Evolutionary conservation across 2,113 vertebrate genomes (phyloP), one percentile per base, ranked within the genome.

Genomic region (Ploceus nigricollis): DNA sequence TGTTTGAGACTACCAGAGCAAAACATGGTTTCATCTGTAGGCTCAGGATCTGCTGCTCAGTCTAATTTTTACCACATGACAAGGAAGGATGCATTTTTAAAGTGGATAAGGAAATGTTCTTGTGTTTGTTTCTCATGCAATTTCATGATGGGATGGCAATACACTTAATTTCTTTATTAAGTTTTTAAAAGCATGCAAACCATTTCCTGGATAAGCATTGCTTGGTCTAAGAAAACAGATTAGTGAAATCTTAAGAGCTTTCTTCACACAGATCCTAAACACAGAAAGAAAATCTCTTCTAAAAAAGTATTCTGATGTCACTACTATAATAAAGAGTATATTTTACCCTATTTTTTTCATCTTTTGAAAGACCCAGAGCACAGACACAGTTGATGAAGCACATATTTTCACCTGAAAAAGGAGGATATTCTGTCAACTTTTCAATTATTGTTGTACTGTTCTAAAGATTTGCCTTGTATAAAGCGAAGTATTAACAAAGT

Each of bases 361-460:
- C 24, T 83, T 88, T 72, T 61, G 31, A 60, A 68, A 75, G 64
- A 35, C 16, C 2, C 13, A 70, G 25, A 77, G 63, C 27, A 28
- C 1, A 12, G 4, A 30, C 3, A 57, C 6, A 19, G 37, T 5
- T 84, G 31, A 27, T 13, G 31, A 65, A 35, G 8, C 1, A 2
- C 1, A 3, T 61, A 15, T 86, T 69, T 79, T 82, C 54, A 94
- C 16, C 53, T 68, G 25, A 78, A 68, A 87, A 60, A 75, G 8
- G 11, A 72, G 1, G 7, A 31, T 18, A 65, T 6, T 13, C 37
- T 47, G 16, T 42, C 47, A 89, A 10, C 18, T 54, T 58, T 10
- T 61, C 20, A 44, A 40, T 42, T 42, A 53, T 8, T 76, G 15
- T 39, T 78, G 20, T 9, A 30, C 11, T 35, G 16, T 60, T 60